Conservation (phyloP, 1,140 invertebrate species). For the Habropoda laboriosa region DNA sequence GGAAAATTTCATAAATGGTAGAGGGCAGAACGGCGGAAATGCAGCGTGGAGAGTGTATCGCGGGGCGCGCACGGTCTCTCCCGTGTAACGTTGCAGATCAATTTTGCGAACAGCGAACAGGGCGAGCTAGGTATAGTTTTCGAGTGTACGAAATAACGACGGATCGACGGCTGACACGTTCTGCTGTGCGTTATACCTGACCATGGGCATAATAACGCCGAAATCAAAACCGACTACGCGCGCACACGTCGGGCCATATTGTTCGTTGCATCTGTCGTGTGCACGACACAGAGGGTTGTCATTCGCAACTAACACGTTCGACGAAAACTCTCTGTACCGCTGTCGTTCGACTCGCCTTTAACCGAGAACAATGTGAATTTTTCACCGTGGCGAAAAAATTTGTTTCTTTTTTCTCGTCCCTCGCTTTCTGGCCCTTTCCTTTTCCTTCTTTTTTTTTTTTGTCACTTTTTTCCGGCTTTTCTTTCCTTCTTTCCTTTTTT, state of each 20-base stretch:
- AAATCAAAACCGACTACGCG: conserved; percentile 67
- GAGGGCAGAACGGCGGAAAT: conserved; percentile 15
- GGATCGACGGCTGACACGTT: conserved; percentile 63
- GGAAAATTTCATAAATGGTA: conserved; percentile 23
- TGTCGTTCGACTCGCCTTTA: conserved; percentile 11
- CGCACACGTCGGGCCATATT: conserved; percentile 48
- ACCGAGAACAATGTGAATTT: conserved; percentile 23
- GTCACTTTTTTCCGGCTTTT: background rate
- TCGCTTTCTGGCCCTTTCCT: background rate
- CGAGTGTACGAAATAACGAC: conserved; percentile 35
- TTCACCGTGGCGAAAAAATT: conserved; percentile 19
- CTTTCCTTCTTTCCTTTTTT: no score
- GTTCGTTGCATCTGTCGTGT: conserved; percentile 72
- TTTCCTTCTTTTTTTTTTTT: background rate
- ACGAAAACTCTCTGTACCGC: conserved; percentile 42
- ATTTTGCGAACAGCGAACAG: conserved; percentile 36
- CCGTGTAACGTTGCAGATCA: conserved; percentile 37
- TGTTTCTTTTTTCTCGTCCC: background rate
- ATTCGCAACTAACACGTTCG: conserved; percentile 47
- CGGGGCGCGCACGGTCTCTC: background rate
- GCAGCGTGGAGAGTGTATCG: conserved; percentile 15
- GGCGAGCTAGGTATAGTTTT: background rate
- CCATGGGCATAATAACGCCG: conserved; percentile 71
- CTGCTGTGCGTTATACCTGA: conserved; percentile 66
- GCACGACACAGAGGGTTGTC: conserved; percentile 47